Base-by-base conservation (phyloP, 2,797 vertebrate species). In the Coranthus polyacanthus region DNA sequence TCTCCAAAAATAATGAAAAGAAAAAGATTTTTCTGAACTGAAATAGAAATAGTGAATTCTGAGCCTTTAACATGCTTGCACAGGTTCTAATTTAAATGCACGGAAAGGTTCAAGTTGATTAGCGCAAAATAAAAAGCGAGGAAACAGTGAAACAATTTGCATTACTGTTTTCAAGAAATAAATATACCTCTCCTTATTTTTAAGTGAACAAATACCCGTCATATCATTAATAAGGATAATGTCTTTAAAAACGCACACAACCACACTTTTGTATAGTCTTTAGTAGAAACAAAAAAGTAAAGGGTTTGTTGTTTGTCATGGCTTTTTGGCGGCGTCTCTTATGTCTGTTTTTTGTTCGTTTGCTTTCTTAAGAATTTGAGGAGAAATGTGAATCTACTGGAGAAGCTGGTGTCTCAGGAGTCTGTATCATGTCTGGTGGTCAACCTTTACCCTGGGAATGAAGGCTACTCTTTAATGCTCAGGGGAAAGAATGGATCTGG, bases 401-500 rank as follows among this genome's bases (percentile, higher is more conserved):
- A 99, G 92, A 99, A 99, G 92, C 93, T 99, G 82, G 95, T 99
- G 79, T 96, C 96, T 92, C 97, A 98, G 88, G 98, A 99, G 91
- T 95, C 96, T 0, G 90, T 98, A 63, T 98, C 97, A 0, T 99
- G 97, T 91, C 94, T 99, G 70, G 97, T 99, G 79, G 96, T 99
- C 87, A 99, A 99, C 86, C 90, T 99, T 20, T 99, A 99, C 87
- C 97, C 97, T 29, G 98, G 98, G 88, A 99, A 98, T 66, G 98
- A 99, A 89, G 98, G 98, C 77, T 99, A 99, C 84, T 99, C 98
- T 10, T 91, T 99, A 83, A 99, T 99, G 98, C 97, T 99, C 87
- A 95, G 98, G 92, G 98, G 98, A 44, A 99, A 99, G 92, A 99
- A 99, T 91, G 98, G 98, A 80, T 99, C 98, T 85, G 98, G 98